These are phyloP conservation scores for Oikopleura dioica DNA, from an alignment of 23 tunicate species.

Conservation along the genomic window DNA sequence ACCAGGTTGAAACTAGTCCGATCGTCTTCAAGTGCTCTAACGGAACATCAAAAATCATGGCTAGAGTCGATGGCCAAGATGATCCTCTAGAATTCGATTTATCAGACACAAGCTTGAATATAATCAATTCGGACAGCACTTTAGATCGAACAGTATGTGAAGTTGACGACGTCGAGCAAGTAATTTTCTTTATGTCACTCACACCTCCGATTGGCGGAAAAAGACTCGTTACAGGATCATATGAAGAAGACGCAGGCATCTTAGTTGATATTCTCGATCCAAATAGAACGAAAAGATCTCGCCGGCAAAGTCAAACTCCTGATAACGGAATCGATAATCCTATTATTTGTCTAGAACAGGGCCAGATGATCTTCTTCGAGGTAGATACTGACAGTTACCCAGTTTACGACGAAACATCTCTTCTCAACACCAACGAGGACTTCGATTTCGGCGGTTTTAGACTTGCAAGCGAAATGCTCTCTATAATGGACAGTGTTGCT, in stretches of 20 bases:
- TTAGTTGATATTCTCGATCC: not conserved
- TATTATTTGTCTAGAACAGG: slow-evolving; percentile 32
- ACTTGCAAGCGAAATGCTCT: slow-evolving; percentile 19
- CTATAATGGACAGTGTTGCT: slow-evolving; percentile 22
- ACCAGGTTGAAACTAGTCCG: slow-evolving; percentile 22
- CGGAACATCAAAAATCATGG: no score
- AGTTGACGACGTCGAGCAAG: no score
- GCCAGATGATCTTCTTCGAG: slow-evolving; percentile 32
- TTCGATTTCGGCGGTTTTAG: slow-evolving; percentile 90
- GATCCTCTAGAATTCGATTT: no score
- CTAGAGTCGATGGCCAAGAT: no score
- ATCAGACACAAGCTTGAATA: no score
- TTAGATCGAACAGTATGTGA: no score
- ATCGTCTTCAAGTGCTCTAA: no score
- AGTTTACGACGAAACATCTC: slow-evolving; percentile 36
- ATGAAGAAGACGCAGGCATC: not conserved
- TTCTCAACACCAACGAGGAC: slow-evolving; percentile 87
- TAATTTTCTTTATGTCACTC: no score
- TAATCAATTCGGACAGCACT: no score
- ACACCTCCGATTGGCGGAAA: no score
- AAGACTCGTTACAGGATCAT: not conserved
- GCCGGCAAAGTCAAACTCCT: not conserved
- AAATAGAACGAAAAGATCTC: not conserved
- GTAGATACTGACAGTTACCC: slow-evolving; percentile 33
- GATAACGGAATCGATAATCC: slow-evolving; percentile 56